phyloP scores from a whole-genome alignment of 2,113 vertebrate genomes.

The Entomyzon cyanotis region DNA sequence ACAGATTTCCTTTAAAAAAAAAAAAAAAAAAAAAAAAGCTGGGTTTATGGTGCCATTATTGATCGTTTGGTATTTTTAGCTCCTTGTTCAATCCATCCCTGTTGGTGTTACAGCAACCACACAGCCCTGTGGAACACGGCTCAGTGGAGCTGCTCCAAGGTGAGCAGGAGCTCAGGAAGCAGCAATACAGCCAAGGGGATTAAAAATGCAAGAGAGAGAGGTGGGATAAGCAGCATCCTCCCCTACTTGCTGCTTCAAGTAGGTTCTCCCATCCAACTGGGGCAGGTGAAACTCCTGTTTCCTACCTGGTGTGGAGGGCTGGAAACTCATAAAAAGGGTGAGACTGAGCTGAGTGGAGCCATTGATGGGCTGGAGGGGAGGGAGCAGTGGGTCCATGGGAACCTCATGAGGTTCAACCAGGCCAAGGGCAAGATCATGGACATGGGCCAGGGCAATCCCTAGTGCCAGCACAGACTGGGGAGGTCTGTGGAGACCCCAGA shows the following conservation, averaged over 20 bases:
- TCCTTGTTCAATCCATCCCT: background rate
- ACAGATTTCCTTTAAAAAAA: slow-evolving; percentile 2
- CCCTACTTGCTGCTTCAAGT: background rate
- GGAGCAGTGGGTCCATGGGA: background rate
- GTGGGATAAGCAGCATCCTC: background rate
- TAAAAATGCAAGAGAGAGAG: background rate
- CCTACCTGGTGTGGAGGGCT: background rate
- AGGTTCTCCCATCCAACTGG: background rate
- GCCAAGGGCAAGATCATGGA: background rate
- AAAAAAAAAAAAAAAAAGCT: background rate
- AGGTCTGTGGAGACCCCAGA: background rate
- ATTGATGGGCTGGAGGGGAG: accelerated
- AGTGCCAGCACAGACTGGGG: background rate
- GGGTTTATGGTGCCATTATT: background rate
- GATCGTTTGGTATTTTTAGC: slow-evolving; percentile 71
- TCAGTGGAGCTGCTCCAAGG: background rate
- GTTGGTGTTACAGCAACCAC: background rate
- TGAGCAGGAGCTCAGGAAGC: background rate
- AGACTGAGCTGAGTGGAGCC: background rate
- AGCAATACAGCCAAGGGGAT: background rate
- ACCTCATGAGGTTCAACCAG: background rate
- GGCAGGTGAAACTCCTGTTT: background rate
- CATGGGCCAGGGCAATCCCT: no score
- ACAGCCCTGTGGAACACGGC: background rate
- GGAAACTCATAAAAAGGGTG: background rate